A percentile compares a stretch with the other conserved stretches of the same genome.
Evolutionary conservation across 2,113 vertebrate species (phyloP).

Genomic region (Lagenorhynchus albirostris): DNA sequence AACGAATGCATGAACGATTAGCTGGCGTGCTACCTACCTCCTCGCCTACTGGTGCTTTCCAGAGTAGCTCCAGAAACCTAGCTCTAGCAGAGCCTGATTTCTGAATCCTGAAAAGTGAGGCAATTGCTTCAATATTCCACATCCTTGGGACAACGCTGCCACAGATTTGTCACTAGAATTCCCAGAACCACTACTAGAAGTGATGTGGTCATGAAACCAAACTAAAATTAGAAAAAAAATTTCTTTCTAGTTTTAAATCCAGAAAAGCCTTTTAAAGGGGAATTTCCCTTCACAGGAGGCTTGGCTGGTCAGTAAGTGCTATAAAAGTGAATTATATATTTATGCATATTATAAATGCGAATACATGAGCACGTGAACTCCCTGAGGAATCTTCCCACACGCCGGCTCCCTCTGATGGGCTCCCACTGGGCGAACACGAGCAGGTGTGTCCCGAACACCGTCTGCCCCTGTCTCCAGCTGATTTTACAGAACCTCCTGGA

Average conservation of each 20-base stretch:
- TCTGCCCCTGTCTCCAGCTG: neutral
- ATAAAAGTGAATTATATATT: neutral
- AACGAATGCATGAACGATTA: neutral
- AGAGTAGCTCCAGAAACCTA: neutral
- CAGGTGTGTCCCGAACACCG: too few relatives aligned
- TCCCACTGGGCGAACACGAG: fast-evolving
- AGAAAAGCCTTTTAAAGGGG: neutral
- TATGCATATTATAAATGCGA: neutral
- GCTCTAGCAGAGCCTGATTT: neutral
- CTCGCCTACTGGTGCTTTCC: neutral
- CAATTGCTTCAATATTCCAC: neutral
- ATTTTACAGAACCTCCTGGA: neutral
- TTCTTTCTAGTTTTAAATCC: neutral
- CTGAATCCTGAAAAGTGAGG: neutral
- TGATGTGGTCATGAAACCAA: neutral
- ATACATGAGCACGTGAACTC: fast-evolving
- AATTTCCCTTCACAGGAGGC: neutral
- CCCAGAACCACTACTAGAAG: neutral
- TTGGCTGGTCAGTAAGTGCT: neutral
- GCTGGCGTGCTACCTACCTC: fast-evolving
- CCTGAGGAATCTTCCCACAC: fast-evolving
- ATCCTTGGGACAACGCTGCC: neutral
- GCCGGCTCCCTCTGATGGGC: neutral
- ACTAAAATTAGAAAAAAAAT: neutral
- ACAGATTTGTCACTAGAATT: neutral